Conservation (phyloP, 2,888 invertebrate genomes). For the Scrobipalpa atriplicella region DNA sequence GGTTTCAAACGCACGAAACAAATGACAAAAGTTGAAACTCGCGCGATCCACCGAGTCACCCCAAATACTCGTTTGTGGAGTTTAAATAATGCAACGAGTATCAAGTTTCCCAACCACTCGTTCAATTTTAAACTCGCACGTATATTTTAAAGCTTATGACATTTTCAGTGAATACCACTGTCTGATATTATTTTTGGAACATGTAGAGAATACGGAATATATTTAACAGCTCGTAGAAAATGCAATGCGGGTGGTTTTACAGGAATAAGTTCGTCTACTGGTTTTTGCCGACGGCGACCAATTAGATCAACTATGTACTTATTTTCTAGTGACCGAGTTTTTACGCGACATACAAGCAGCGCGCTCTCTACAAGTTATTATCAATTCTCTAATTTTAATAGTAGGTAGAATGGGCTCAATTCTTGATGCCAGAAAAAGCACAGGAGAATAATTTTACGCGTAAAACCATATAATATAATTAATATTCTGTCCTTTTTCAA, state of each 20-base stretch:
- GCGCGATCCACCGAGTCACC: constrained; percentile 5
- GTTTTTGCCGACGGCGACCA: background rate
- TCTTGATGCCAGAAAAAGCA: too few species aligned
- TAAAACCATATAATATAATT: too few species aligned
- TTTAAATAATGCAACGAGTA: constrained; percentile 6
- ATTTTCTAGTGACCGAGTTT: too few species aligned
- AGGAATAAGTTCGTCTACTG: background rate
- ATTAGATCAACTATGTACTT: background rate
- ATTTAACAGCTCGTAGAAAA: background rate
- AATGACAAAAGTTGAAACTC: constrained; percentile 14
- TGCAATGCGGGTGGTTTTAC: background rate
- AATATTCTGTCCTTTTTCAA: too few species aligned
- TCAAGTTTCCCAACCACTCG: background rate
- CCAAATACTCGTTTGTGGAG: constrained; percentile 1
- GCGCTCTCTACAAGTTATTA: too few species aligned
- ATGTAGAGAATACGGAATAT: constrained; percentile 1
- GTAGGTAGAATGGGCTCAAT: too few species aligned
- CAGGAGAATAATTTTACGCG: too few species aligned
- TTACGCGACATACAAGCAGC: background rate
- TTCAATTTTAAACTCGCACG: constrained; percentile 6
- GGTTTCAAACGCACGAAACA: background rate
- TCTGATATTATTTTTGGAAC: background rate
- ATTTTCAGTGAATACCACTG: constrained; percentile 4
- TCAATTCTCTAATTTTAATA: too few species aligned
- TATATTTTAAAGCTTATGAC: constrained; percentile 8